Evolutionary conservation across 2,113 vertebrate species (phyloP), one percentile per base, ranked within the genome.

Genomic region (Dicrurus megarhynchus): DNA sequence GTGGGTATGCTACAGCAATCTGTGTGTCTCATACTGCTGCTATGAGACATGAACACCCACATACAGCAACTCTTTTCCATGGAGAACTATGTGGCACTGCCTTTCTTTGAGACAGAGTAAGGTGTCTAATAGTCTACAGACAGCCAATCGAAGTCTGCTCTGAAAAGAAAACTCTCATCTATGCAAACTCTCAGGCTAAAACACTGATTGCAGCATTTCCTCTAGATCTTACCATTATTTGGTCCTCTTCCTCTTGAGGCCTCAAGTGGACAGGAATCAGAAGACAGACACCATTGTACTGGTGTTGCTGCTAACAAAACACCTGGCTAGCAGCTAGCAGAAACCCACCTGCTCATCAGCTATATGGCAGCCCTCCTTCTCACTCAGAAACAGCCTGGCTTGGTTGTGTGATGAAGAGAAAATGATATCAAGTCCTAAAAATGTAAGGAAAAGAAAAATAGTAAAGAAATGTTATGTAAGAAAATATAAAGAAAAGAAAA

Each of bases 121-220:
- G 46, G 22, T 59, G n/a, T 11, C 59, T 55, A 7, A 4, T 4
- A n/a, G 41, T 16, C 46, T 53, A 24, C n/a, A 47, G 65, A 28
- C 10, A 60, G 39, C 12, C 1, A 2, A 1, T 27, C 0, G 0
- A 44, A 21, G 24, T 18, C n/a, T 75, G 69, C 33, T 85, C 30
- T 42, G 53, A 37, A 70, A 44, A 70, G 20, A 60, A 60, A 63
- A 23, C 8, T 61, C n/a, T 35, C 32, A 53, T 65, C 68, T 53
- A 4, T 35, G 21, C 32, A 87, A 49, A 57, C 44, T 80, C 22
- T 79, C 47, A 42, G n/a, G 33, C 42, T 57, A 26, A 19, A 70
- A 28, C 13, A 33, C 10, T 55, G 1, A 26, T 47, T 59, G 53
- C 49, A 80, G 27, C 4, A 30, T 55, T 93, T 68, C 63, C 49